phyloP scores from a whole-genome alignment of 2,113 vertebrate species.

The Amazona guildingii region DNA sequence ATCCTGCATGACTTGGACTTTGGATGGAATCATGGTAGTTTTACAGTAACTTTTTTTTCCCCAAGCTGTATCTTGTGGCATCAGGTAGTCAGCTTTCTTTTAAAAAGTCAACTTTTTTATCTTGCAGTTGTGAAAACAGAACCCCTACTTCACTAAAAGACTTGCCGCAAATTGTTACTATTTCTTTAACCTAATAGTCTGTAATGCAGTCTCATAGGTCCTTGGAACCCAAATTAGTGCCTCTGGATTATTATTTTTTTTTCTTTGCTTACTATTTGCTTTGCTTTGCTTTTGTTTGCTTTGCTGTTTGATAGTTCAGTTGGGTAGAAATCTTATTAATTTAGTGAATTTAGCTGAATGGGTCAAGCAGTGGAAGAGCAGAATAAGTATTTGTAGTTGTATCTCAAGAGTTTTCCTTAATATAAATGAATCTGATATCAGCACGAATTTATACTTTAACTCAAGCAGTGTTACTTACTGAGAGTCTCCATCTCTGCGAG shows the following conservation, averaged over 20 bases:
- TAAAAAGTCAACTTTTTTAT: background rate
- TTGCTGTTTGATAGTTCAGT: background rate
- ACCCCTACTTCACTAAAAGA: background rate
- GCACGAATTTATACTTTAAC: background rate
- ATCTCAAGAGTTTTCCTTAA: background rate
- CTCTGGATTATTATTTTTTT: background rate
- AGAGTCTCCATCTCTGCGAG: background rate
- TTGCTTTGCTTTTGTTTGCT: background rate
- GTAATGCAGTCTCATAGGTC: background rate
- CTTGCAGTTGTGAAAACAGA: background rate
- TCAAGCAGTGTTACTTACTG: background rate
- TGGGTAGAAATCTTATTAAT: background rate
- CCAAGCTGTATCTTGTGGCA: background rate
- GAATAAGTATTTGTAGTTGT: background rate
- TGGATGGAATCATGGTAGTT: background rate
- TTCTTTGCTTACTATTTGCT: background rate
- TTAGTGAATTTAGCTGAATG: background rate
- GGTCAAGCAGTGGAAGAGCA: background rate
- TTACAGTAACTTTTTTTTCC: background rate
- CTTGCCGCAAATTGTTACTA: background rate
- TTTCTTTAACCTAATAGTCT: background rate
- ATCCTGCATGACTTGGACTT: background rate
- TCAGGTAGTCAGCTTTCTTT: background rate
- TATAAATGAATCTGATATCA: background rate
- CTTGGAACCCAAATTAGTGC: background rate